Evolutionary conservation across 2,113 vertebrate genomes (phyloP), one percentile per base, ranked within the genome.

Genomic region (Scophthalmus maximus): DNA sequence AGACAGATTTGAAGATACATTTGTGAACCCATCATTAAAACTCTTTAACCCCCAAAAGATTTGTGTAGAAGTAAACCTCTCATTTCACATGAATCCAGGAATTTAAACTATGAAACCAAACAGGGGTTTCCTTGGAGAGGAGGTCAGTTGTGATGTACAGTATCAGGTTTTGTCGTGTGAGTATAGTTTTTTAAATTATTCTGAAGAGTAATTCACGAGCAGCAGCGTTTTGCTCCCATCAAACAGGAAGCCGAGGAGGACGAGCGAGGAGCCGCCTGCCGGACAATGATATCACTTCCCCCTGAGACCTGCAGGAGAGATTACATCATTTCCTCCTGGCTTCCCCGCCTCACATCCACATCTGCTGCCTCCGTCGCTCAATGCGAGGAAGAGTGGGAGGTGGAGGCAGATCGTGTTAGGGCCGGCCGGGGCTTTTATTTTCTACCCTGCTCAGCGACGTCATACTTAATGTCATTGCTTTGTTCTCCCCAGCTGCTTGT

Each of bases 231-330:
- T 0, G 11, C 49, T 55, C 6, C 8, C 70, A 10, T 69, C 82
- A 12, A 59, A 74, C 49, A 73, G 73, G 73, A n/a, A n/a, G n/a
- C n/a, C n/a, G 47, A 18, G 50, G 69, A 83, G 78, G 70, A 76
- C n/a, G 34, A 78, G 75, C 6, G 36, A 78, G 59, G 32, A 81
- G 51, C 61, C 4, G 60, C 76, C 78, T 74, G 80, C 81, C 51
- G 83, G 75, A 87, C 83, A 82, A 88, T 89, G 76, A 87, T 73
- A 84, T 88, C 84, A 91, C 84, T 89, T 85, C 89, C 85, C n/a
- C 84, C 36, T 0, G 89, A 61, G 87, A 89, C 69, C 55, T 20
- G 5, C 60, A 59, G 55, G 55, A 77, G 69, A 57, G 49, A 71
- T 89, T 71, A 81, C 89, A 88, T 89, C 84, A 89, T 76, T 88